phyloP scores from a whole-genome alignment of 2,888 invertebrate genomes.

The Dascillus cervinus region DNA sequence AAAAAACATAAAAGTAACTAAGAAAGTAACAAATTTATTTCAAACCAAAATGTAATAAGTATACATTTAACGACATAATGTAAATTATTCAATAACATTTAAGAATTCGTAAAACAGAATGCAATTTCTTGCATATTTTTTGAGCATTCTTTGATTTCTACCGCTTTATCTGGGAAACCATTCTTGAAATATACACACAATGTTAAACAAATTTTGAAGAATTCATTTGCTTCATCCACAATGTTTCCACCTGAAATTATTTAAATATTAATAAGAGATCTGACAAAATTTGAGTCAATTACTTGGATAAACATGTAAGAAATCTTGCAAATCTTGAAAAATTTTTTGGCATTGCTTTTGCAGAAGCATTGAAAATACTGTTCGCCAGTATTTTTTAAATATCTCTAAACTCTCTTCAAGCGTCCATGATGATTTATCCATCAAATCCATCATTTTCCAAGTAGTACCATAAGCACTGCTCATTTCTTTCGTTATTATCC shows the following conservation, averaged over 20 bases:
- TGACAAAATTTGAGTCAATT: no score
- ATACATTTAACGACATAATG: no score
- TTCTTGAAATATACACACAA: constrained; percentile 20
- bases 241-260: constrained; percentile 8
- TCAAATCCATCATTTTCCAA: constrained; percentile 48
- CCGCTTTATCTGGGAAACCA: constrained; percentile 13
- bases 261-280: no score
- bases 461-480: constrained; percentile 48
- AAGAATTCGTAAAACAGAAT: no score
- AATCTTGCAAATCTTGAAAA: constrained; percentile 29
- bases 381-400: constrained; percentile 52
- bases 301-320: no score
- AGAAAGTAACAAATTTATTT: no score
- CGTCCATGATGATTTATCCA: constrained; percentile 50
- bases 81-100: no score
- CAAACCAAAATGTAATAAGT: no score
- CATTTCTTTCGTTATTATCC: constrained; percentile 48
- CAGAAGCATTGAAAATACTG: constrained; percentile 47
- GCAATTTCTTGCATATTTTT: no score
- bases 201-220: constrained; percentile 17
- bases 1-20: no score
- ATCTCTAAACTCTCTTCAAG: constrained; percentile 47
- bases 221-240: constrained; percentile 10
- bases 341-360: constrained; percentile 32
- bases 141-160: constrained; percentile 12